Base-by-base conservation (phyloP, 1,140 invertebrate genomes). In the Microplitis mediator region DNA sequence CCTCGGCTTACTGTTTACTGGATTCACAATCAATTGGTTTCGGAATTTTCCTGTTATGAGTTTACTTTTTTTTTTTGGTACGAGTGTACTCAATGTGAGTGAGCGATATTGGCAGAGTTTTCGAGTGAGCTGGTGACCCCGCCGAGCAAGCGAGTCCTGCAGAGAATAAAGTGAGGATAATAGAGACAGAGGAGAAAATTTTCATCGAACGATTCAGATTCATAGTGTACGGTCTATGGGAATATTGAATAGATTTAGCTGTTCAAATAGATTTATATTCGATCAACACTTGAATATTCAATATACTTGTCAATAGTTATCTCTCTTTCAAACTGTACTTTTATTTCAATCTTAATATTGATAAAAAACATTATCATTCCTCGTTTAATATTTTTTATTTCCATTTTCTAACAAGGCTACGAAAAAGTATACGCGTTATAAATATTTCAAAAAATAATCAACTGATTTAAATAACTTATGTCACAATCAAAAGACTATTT, bases 261-360 rank as follows among this genome's bases (percentile, higher is more conserved):
- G 36, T 39, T 39, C 36, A 39, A 39, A 39, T 39, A 39, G 36
- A 39, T 39, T 39, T 39, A 39, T 6, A 31, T 63, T n/a, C 35
- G 61, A 63, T 34, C 61, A 63, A 63, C 61, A 63, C 61, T 63
- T 31, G 61, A 63, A 63, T 63, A 63, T 63, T 63, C 61, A 63
- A 63, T 63, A 63, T n/a, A 63, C 34, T 36, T 36, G 32, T 6
- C 34, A 39, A 11, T 32, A 32, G 58, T 61, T 32, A 34, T 32
- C 8, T n/a, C 31, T 31, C 31, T 61, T 61, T 31, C 23, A 61
- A 32, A 31, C 3, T 31, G 31, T 61, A 9, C 13, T 35, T 11
- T 23, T 23, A 23, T 23, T 23, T 23, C 2, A 0, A 23, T 23
- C 23, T 23, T 23, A 23, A 23, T 23, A 23, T 23, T 23, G 23